Base-by-base conservation (phyloP, 2,888 invertebrate species). In the Anorthoa munda region DNA sequence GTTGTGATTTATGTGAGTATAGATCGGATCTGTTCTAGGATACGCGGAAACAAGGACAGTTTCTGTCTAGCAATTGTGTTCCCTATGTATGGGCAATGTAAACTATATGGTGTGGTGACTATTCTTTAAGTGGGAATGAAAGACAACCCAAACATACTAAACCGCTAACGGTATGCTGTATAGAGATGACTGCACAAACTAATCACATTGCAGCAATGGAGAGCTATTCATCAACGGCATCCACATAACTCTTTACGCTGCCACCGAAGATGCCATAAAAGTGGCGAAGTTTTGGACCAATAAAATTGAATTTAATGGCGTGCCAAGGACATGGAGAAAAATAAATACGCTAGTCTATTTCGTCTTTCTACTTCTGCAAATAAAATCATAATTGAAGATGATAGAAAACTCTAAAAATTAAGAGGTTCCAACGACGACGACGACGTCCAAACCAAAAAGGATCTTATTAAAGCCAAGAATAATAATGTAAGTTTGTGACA, bases 11-110 rank as follows among this genome's bases (percentile, higher is more conserved):
- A 77, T 79, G 72, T 50, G 45, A 12, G n/a, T 18, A 12, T 31
- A 82, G 79, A 82, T 82, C 26, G 46, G 64, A 77, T 82, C 71
- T 65, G 39, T 77, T 58, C 26, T 60, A 58, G 46, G 64, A 82
- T 58, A 56, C 51, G 59, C 13, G n/a, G 23, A 59, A 72, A 82
- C 50, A 72, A 59, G 26, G 7, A 66, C 26, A 53, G 15, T 48
- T n/a, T 39, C 23, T 18, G 23, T n/a, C 2, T 46, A 53, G 17
- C 17, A 53, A 63, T 71, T 69, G 55, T 45, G 50, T 50, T 31
- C 2, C 18, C 1, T 13, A 7, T 11, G 4, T n/a, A 46, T 15
- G 15, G 53, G 1, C 11, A 13, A 12, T 21, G 0, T 17, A 4
- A 21, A 17, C 15, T 50, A 61, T 21, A 21, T 17, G n/a, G 53